phyloP scores from a whole-genome alignment of 2,888 invertebrate genomes.

The Subacronicta megacephala region DNA sequence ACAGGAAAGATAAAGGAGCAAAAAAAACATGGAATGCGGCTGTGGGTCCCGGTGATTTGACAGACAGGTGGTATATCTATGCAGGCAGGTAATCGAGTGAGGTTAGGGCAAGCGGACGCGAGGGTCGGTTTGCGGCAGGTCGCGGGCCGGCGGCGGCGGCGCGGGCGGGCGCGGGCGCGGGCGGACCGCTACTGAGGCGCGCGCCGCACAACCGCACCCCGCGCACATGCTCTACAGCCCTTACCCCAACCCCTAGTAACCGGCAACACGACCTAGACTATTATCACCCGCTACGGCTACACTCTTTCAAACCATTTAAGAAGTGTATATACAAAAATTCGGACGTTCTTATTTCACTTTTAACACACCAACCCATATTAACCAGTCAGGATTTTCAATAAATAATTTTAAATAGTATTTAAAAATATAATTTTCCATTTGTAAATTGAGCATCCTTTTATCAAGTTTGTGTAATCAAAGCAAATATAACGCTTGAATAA shows the following conservation, averaged over 20 bases:
- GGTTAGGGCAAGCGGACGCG: slow-evolving; percentile 76
- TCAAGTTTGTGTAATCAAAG: slow-evolving; percentile 28
- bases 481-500: slow-evolving; percentile 19
- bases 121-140: slow-evolving; percentile 80
- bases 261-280: slow-evolving; percentile 72
- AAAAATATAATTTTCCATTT: slow-evolving; percentile 25
- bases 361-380: slow-evolving; percentile 28
- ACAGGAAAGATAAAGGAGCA: slow-evolving; percentile 21
- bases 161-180: slow-evolving; percentile 87
- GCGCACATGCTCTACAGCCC: slow-evolving; percentile 57
- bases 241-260: slow-evolving; percentile 57
- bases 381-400: slow-evolving; percentile 23
- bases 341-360: slow-evolving; percentile 41
- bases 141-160: slow-evolving; percentile 78
- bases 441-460: slow-evolving; percentile 36
- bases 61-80: slow-evolving; percentile 73
- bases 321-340: slow-evolving; percentile 7
- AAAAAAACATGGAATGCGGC: slow-evolving; percentile 44
- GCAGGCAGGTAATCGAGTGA: slow-evolving; percentile 76
- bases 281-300: slow-evolving; percentile 56
- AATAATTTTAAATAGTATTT: too few relatives aligned
- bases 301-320: slow-evolving; percentile 41
- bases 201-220: slow-evolving; percentile 77
- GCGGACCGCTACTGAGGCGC: slow-evolving; percentile 87
- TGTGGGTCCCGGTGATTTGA: slow-evolving; percentile 63